Evolutionary conservation across 2,113 vertebrate species (phyloP), one percentile per base, ranked within the genome.

Genomic region (Anolis sagrei): DNA sequence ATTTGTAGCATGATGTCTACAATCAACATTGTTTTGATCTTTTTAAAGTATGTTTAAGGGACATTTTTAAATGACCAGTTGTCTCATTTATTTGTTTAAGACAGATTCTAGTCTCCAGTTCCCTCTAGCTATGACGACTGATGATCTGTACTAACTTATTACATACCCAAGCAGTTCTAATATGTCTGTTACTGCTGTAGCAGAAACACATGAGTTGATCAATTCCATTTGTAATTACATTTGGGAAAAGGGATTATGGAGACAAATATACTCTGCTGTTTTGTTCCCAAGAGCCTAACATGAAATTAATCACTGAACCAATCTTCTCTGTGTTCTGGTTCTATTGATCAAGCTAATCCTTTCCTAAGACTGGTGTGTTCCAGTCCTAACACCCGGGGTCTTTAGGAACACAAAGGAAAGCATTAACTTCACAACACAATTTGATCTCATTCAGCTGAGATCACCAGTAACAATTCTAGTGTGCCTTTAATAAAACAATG

Each of bases 191-290:
- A 89, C 48, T 87, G 82, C 84, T 51, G 94, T 80, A 86, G 91
- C 93, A 94, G 92, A 92, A 97, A 93, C 77, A 92, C 81, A 82
- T 2, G 84, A 93, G 86, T 88, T 95, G 92, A 96, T 95, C 93
- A 95, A 95, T 96, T 94, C 89, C 32, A 92, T 94, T 93, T 96
- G 88, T 94, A 95, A 96, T 95, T 96, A 93, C 90, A 89, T 94
- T 93, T 95, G 94, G 96, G 95, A 93, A 95, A 96, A 96, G 90
- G 91, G 92, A 95, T 95, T 96, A 93, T 92, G 54, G 90, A 95
- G 93, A 94, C 87, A 95, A 94, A 95, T 95, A 95, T 77, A 94
- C 93, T 93, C 90, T 93, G 86, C 83, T 95, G 69, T 91, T 95
- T 91, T 93, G 58, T 93, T 95, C 90, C 90, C 91, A 73, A 81